Conservation (phyloP, 2,888 invertebrate genomes). For the Sicus ferrugineus region DNA sequence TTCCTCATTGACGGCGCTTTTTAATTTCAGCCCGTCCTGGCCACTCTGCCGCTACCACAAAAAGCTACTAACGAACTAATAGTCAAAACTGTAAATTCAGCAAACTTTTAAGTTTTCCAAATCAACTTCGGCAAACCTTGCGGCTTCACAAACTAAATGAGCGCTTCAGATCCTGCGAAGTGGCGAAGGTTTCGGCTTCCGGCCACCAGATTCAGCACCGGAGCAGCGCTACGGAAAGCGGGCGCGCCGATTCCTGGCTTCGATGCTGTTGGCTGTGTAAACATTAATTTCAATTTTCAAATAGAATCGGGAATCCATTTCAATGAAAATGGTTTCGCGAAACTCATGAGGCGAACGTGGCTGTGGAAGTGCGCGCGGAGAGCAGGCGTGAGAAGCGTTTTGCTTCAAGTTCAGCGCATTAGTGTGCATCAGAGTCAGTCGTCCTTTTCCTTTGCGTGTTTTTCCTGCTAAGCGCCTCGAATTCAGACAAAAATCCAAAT, state of each 20-base stretch:
- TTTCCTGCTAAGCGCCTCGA: too few relatives aligned
- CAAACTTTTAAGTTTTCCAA: conserved; percentile 27
- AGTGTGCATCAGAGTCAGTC: too few relatives aligned
- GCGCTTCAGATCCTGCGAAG: neutral
- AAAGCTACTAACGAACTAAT: conserved; percentile 29
- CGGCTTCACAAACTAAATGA: neutral
- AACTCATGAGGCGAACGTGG: neutral
- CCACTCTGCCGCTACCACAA: neutral
- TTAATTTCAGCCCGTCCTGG: too few relatives aligned
- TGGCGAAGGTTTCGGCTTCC: neutral
- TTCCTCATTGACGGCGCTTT: neutral
- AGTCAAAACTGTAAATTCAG: conserved; percentile 33
- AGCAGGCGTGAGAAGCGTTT: neutral
- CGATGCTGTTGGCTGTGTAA: too few relatives aligned
- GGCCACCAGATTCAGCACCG: too few relatives aligned
- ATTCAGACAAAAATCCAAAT: too few relatives aligned
- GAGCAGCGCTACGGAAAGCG: too few relatives aligned
- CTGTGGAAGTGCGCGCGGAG: neutral
- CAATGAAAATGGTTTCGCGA: neutral
- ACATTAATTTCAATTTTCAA: too few relatives aligned
- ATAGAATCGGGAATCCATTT: neutral
- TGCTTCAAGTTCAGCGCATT: too few relatives aligned
- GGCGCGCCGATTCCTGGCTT: too few relatives aligned
- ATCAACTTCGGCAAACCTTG: conserved; percentile 3
- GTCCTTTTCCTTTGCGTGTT: neutral